Evolutionary conservation across 2,888 invertebrate genomes (phyloP), one percentile per base, ranked within the genome.

Genomic region (Cosmia trapezina): DNA sequence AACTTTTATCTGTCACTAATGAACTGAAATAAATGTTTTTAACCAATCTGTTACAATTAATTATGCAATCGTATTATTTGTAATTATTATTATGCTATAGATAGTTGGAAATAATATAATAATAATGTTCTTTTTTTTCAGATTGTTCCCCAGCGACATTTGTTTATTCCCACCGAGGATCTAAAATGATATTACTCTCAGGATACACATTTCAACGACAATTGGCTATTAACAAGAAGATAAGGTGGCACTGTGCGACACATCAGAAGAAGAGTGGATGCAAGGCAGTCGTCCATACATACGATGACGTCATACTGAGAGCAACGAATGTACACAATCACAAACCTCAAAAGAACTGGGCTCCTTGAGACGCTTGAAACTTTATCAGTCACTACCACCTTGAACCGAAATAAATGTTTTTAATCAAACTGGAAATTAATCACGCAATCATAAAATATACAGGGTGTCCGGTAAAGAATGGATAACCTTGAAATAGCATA

Each of bases 181-280:
- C 73, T 14, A 73, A 54, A 61, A 73, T 73, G 71, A 61, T 71
- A 61, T 49, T 73, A 33, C 28, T 61, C 14, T 73, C 74, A 33
- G 74, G 62, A 43, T 73, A 73, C 19, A 73, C 71, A 19, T 71
- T 71, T 33, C 71, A 74, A 49, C 41, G 62, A 49, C 71, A 72
- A 43, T 2, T 28, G 14, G 33, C 14, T 22, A 6, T 22, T 43
- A 43, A 33, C 11, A 14, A 49, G 4, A 72, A 62, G 11, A 7
- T 22, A 51, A 74, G 71, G 43, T 72, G 75, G 71, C 49, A 43
- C 5, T 72, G 75, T 51, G 71, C 74, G 7, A 75, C 71, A 41
- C 41, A 71, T 62, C 41, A 1, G 3, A 61, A 51, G 12, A 74
- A 37, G 37, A 19, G 33, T 51, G 63, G 33, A 2, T 72, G 71